Evolutionary conservation across 2,113 vertebrate genomes (phyloP).

Genomic region (Indri indri): DNA sequence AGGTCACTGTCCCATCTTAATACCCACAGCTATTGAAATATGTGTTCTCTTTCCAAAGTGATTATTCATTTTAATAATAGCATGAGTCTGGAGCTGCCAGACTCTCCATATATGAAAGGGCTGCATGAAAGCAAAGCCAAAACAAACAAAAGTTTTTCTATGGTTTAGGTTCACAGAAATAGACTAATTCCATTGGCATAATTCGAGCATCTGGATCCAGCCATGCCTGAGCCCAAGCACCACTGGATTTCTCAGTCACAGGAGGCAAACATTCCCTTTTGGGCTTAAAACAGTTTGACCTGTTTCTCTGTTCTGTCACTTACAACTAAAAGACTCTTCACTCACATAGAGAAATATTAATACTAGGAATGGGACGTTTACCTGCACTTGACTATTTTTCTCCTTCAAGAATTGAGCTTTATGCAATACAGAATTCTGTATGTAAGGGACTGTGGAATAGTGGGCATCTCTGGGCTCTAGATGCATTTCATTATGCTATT

Average conservation of each 20-base stretch:
- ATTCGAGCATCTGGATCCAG: neutral
- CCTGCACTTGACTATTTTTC: neutral
- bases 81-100: neutral
- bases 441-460: neutral
- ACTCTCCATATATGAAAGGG: neutral
- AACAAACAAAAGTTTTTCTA: neutral
- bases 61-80: neutral
- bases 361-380: neutral
- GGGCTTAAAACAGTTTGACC: neutral
- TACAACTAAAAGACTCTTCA: neutral
- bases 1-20: neutral
- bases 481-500: neutral
- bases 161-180: neutral
- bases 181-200: neutral
- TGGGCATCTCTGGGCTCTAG: neutral
- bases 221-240: neutral
- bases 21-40: neutral
- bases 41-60: neutral
- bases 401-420: neutral
- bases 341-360: neutral
- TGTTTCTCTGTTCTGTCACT: neutral
- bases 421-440: neutral
- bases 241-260: neutral
- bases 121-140: neutral
- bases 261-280: neutral